Evolutionary conservation across 92 coral and sea anemone species (phyloP), one percentile per base, ranked within the genome.

Genomic region (Blastomussa wellsi): DNA sequence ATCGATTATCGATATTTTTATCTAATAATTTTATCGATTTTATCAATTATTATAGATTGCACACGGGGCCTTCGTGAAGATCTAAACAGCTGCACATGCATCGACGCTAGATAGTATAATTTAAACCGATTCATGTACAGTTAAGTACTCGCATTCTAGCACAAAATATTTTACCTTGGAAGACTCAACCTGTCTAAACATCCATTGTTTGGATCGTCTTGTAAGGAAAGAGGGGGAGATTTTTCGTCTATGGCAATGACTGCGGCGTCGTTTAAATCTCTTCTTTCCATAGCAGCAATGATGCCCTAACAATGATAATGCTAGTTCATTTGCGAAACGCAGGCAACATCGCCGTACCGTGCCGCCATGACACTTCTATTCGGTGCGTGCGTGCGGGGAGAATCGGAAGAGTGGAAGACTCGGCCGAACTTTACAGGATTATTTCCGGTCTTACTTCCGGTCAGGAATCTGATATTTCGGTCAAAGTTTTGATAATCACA

Each of bases 161-260:
- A 51, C 53, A 51, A 9, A 62, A 9, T 62, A 57, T 28, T 62
- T 12, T 35, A 70, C 44, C 44, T 70, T 37, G 75, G 37, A 70
- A 55, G 24, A 52, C 78, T 66, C 5, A 62, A 79, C 70, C 89
- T 82, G 42, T 82, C 82, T 32, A 32, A 47, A 39, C 41, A 16
- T 3, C n/a, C 74, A 69, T 69, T 35, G 17, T 39, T 67, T 37
- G 74, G 35, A 33, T 78, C 76, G 64, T 84, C 74, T 64, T 92
- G 95, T 28, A 90, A 79, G 16, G 93, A 86, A 28, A 92, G 84
- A 11, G 90, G 73, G 10, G 95, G 95, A 16, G 89, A 82, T 81
- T 64, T 90, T 62, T 92, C 95, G 38, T 92, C 93, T 82, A 80
- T 85, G n/a, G 59, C 52, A 0, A 42, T 41, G 11, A 39, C 32